Evolutionary conservation across 2,113 vertebrate genomes (phyloP), one percentile per base, ranked within the genome.

Genomic region (Butastur rufipennis): DNA sequence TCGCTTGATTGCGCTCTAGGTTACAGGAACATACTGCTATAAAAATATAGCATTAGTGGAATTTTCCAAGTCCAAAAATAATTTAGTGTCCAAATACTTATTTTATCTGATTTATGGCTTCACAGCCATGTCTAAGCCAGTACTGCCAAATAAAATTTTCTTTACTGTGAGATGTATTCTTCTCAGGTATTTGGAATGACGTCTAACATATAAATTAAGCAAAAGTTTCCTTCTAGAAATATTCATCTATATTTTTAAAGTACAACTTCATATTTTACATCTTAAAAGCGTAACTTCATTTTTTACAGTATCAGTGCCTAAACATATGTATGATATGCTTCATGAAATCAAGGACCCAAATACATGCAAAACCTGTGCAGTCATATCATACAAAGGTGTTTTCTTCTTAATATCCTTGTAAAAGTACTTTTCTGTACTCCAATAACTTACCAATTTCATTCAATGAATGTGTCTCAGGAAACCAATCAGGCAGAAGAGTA

Each of bases 61-160:
- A 95, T 95, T 97, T 97, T 94, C 93, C 94, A 91, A 40, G 23
- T 81, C 61, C 27, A 70, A 86, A 96, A 94, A 91, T 89, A 97
- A 95, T 97, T 87, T 91, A 85, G 38, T 80, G 53, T 93, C 53
- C 61, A 94, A 63, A 85, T 91, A 74, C 15, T 8, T 95, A 72
- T 38, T 96, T 95, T 75, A 66, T 91, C 77, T 96, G 83, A 96
- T 96, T 96, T 91, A 94, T 72, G 13, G 74, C 53, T 95, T 93
- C 66, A 79, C 61, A 68, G 36, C 68, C 61, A 21, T 84, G 66
- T 81, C 66, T 95, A 85, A 89, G 18, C 25, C 58, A 85, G 58
- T 70, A 31, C 53, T 93, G 91, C 83, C 93, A 95, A 97, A 93
- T 91, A 95, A 92, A 86, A 94, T 94, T 92, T 94, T 95, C 88